Evolutionary conservation across 2,888 invertebrate genomes (phyloP).

Genomic region (Macaria liturata): DNA sequence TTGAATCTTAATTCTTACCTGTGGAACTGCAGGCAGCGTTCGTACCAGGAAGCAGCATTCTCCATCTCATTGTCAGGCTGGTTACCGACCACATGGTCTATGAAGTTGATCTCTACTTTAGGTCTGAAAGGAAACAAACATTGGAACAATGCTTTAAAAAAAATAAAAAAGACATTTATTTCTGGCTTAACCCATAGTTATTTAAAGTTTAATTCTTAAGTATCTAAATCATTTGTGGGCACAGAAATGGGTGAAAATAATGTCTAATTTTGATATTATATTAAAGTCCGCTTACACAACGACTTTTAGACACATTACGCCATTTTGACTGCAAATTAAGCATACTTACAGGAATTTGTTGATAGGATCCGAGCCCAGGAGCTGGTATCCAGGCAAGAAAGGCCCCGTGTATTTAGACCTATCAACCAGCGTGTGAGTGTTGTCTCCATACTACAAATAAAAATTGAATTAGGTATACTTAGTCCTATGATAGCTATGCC

Average conservation of each 20-base stretch:
- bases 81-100: conserved; percentile 99
- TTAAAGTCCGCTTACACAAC: too few species aligned
- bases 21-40: conserved; percentile 84
- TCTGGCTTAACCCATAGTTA: too few species aligned
- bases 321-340: neutral
- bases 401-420: conserved; percentile 90
- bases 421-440: conserved; percentile 97
- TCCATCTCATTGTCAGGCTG: conserved; percentile 97
- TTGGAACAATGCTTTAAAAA: too few species aligned
- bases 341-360: conserved; percentile 83
- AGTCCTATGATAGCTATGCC: neutral
- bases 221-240: too few species aligned
- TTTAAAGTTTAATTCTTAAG: too few species aligned
- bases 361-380: conserved; percentile 83
- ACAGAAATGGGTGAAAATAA: too few species aligned
- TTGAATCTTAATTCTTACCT: conserved; percentile 51
- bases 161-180: too few species aligned
- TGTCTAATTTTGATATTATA: too few species aligned
- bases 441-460: conserved; percentile 94
- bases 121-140: conserved; percentile 79
- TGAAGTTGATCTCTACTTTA: conserved; percentile 89
- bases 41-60: conserved; percentile 93
- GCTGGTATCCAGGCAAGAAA: conserved; percentile 93
- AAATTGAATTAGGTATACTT: neutral
- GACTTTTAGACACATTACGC: too few species aligned